Percentiles rank a stretch among this genome's conserved stretches.
phyloP scores from a whole-genome alignment of 2,797 vertebrate species.

The Poecile montanus region DNA sequence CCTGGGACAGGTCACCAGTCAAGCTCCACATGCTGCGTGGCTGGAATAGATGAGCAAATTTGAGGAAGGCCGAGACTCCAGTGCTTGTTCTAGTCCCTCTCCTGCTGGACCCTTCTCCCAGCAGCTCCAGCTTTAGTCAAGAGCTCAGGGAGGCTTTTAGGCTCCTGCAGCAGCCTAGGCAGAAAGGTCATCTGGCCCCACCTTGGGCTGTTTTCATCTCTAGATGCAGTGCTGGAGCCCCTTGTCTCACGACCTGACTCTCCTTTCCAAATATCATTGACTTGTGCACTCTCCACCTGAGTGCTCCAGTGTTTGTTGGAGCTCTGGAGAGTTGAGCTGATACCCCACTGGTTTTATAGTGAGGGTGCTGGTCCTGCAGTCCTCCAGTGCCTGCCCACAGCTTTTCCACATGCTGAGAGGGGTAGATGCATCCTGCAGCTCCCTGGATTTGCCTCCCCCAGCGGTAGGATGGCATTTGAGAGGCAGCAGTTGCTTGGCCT shows the following conservation, averaged over 20 bases:
- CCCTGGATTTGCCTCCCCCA: background rate
- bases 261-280: background rate
- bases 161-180: background rate
- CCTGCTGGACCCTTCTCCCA: background rate
- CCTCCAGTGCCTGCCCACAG: background rate
- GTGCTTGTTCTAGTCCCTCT: background rate
- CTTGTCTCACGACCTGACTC: background rate
- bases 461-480: rapidly evolving
- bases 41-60: background rate
- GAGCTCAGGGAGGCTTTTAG: background rate
- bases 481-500: background rate
- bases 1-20: background rate
- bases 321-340: background rate
- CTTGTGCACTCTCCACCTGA: background rate
- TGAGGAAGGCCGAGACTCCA: background rate
- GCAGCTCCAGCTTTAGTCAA: background rate
- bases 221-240: background rate
- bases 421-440: background rate
- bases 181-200: background rate
- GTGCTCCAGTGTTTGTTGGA: background rate
- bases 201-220: background rate
- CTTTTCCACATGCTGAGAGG: background rate
- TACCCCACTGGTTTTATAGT: background rate
- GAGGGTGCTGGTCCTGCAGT: background rate
- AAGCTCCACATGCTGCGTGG: rapidly evolving